Conservation (phyloP, 1,140 invertebrate species). For the Drosophila watanabei region DNA sequence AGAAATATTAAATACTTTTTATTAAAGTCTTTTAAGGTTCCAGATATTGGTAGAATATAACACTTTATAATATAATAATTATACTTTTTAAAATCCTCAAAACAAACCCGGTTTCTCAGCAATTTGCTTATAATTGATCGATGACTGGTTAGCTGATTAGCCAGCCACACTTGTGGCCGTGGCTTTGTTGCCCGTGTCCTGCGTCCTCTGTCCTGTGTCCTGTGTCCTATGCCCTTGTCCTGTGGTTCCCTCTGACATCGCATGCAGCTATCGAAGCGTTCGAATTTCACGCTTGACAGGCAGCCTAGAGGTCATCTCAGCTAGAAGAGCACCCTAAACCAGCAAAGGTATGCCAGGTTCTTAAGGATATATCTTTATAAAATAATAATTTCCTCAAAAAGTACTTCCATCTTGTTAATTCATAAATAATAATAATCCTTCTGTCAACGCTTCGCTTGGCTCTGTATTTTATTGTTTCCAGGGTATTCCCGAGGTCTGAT, state of each 20-base stretch:
- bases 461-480: background rate
- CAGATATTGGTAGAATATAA: background rate
- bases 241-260: background rate
- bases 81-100: background rate
- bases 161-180: constrained; percentile 5
- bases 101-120: background rate
- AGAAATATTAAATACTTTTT: background rate
- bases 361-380: background rate
- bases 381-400: background rate
- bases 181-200: constrained; percentile 5
- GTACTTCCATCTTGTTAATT: background rate
- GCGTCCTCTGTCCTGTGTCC: background rate
- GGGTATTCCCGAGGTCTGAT: constrained; percentile 1
- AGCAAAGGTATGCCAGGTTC: background rate
- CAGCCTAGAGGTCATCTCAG: background rate
- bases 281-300: constrained; percentile 60
- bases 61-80: background rate
- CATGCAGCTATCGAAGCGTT: constrained; percentile 54
- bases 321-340: background rate
- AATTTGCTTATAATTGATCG: constrained; percentile 4
- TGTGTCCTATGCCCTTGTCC: background rate
- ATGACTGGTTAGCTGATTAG: constrained; percentile 24
- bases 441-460: background rate
- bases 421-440: background rate
- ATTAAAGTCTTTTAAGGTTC: background rate